phyloP scores from a whole-genome alignment of 2,113 vertebrate genomes.

The Bubo scandiacus region DNA sequence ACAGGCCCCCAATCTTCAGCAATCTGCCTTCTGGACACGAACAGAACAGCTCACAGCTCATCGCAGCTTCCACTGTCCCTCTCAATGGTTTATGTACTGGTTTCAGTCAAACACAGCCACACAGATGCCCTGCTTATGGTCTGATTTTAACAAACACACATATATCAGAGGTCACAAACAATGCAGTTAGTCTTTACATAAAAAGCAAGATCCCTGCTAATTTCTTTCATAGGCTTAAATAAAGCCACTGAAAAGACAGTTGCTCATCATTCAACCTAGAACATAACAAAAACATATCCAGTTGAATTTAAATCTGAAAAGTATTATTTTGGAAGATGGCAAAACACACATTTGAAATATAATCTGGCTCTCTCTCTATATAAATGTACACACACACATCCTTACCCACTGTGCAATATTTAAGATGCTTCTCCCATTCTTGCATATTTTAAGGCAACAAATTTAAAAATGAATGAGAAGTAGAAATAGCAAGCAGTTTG shows the following conservation, averaged over 20 bases:
- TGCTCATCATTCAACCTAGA: background rate
- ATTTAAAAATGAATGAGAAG: background rate
- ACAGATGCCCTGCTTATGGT: background rate
- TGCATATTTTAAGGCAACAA: background rate
- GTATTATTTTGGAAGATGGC: background rate
- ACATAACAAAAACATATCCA: background rate
- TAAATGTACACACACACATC: accelerated
- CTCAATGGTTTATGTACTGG: background rate
- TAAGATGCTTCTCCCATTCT: background rate
- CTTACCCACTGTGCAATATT: background rate
- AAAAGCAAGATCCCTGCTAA: background rate
- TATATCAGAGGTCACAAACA: background rate
- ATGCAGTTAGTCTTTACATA: background rate
- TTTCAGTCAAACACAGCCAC: background rate
- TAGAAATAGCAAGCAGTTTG: background rate
- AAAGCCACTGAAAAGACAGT: background rate
- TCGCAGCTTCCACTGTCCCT: background rate
- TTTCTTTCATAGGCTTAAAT: background rate
- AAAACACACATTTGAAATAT: background rate
- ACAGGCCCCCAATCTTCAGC: background rate
- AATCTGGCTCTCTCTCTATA: too few species aligned
- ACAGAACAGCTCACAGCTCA: background rate
- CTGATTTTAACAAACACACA: background rate
- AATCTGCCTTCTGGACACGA: background rate
- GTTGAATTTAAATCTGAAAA: background rate